These are phyloP conservation scores for Lordiphosa collinella DNA, from an alignment of 1,140 invertebrate species.

Conservation along the genomic window DNA sequence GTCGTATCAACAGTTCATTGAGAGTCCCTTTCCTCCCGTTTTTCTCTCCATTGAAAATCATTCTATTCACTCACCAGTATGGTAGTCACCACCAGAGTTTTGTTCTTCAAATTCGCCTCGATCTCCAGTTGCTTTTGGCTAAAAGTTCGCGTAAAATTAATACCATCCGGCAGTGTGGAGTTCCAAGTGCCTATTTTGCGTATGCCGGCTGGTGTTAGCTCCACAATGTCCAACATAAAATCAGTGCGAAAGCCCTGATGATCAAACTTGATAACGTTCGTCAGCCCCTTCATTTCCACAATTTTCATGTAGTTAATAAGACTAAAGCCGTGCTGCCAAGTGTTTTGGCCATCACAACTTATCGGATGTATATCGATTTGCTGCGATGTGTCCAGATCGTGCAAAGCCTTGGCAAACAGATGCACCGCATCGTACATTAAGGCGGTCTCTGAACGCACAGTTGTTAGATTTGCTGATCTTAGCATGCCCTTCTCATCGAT, in stretches of 20 bases:
- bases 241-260: conserved; percentile 95
- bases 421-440: conserved; percentile 97
- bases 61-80: conserved; percentile 87
- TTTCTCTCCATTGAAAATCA: too few species aligned
- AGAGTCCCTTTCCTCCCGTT: too few species aligned
- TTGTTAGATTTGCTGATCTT: conserved; percentile 69
- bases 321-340: conserved; percentile 96
- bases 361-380: conserved; percentile 93
- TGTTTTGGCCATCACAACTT: conserved; percentile 93
- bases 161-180: conserved; percentile 85
- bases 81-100: conserved; percentile 94
- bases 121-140: conserved; percentile 90
- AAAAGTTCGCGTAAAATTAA: conserved; percentile 94
- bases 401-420: conserved; percentile 95
- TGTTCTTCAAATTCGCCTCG: conserved; percentile 93
- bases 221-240: conserved; percentile 94
- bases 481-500: conserved; percentile 72
- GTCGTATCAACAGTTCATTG: too few species aligned
- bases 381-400: conserved; percentile 93
- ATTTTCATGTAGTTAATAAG: conserved; percentile 99
- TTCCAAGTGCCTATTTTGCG: conserved; percentile 94
- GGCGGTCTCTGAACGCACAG: conserved; percentile 93
- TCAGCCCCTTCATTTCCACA: conserved; percentile 94
- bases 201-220: conserved; percentile 89
- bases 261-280: conserved; percentile 96